These are phyloP conservation scores for Hyles euphorbiae DNA, from an alignment of 1,140 invertebrate genomes.

Conservation along the genomic window DNA sequence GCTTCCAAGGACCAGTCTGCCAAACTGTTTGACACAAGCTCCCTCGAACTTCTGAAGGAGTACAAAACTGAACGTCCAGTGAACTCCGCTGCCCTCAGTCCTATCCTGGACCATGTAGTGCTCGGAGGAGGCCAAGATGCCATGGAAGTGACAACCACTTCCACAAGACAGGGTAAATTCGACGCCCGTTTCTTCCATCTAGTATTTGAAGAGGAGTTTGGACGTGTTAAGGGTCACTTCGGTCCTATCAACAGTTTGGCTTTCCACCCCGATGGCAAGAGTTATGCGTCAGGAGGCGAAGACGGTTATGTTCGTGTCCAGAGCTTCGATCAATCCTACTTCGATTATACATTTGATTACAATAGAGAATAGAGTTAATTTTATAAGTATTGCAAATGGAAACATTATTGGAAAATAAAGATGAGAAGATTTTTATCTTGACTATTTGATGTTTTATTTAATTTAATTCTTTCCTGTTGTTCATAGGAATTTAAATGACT, in stretches of 20 bases:
- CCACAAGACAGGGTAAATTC: constrained; percentile 96
- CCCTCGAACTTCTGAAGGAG: constrained; percentile 90
- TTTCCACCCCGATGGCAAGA: constrained; percentile 98
- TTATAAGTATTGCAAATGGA: too few species aligned
- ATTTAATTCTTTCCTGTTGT: too few species aligned
- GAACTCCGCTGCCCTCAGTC: constrained; percentile 97
- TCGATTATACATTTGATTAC: constrained; percentile 97
- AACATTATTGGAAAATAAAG: background rate
- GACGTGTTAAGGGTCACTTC: constrained; percentile 98
- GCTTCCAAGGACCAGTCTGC: constrained; percentile 96
- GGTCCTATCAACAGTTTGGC: constrained; percentile 99
- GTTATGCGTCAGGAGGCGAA: constrained; percentile 97
- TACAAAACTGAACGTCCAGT: constrained; percentile 98
- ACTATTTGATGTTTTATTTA: constrained; percentile 1
- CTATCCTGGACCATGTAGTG: constrained; percentile 95
- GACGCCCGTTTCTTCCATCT: constrained; percentile 98
- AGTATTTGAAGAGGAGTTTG: constrained; percentile 99
- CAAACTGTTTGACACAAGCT: constrained; percentile 93
- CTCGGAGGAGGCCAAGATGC: constrained; percentile 98
- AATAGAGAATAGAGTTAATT: constrained; percentile 53
- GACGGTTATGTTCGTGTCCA: constrained; percentile 98
- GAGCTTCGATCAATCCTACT: constrained; percentile 96
- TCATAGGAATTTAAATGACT: too few species aligned
- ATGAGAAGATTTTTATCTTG: background rate
- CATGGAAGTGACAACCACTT: constrained; percentile 99